Evolutionary conservation across 2,888 invertebrate species (phyloP).

Genomic region (Mechanitis messenoides): DNA sequence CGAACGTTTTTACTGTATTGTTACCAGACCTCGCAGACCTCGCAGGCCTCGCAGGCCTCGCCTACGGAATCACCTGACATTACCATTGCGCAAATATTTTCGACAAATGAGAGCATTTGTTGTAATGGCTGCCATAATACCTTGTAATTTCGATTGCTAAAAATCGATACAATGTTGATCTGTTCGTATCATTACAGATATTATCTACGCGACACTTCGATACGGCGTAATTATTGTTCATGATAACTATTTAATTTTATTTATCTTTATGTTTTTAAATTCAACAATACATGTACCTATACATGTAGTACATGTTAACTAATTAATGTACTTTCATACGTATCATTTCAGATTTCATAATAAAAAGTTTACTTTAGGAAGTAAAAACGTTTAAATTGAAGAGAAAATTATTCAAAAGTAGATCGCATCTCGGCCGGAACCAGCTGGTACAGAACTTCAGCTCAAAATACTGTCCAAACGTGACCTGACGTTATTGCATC

Average conservation of each 20-base stretch:
- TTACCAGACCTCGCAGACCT: constrained; percentile 46
- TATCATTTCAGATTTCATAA: not conserved
- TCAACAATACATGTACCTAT: no score
- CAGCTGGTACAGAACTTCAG: constrained; percentile 35
- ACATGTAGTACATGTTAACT: no score
- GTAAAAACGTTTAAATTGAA: constrained; percentile 19
- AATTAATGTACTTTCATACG: not conserved
- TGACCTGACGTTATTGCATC: constrained; percentile 46
- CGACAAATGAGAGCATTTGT: constrained; percentile 68
- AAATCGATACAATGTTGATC: constrained; percentile 40
- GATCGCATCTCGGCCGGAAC: constrained; percentile 32
- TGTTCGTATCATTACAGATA: constrained; percentile 18
- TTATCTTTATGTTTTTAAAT: not conserved
- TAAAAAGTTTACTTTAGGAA: constrained; percentile 1
- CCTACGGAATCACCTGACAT: constrained; percentile 69
- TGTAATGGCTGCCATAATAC: constrained; percentile 62
- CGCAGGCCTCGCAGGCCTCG: constrained; percentile 28
- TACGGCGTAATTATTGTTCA: not conserved
- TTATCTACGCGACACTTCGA: constrained; percentile 7
- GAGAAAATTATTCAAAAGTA: constrained; percentile 31
- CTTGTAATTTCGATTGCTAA: constrained; percentile 61
- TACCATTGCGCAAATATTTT: constrained; percentile 68
- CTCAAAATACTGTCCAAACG: constrained; percentile 52
- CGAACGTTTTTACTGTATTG: constrained; percentile 69
- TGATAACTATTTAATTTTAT: constrained; percentile 4